Evolutionary conservation across 2,113 vertebrate genomes (phyloP), one percentile per base, ranked within the genome.

Genomic region (Prochilodus magdalenae): DNA sequence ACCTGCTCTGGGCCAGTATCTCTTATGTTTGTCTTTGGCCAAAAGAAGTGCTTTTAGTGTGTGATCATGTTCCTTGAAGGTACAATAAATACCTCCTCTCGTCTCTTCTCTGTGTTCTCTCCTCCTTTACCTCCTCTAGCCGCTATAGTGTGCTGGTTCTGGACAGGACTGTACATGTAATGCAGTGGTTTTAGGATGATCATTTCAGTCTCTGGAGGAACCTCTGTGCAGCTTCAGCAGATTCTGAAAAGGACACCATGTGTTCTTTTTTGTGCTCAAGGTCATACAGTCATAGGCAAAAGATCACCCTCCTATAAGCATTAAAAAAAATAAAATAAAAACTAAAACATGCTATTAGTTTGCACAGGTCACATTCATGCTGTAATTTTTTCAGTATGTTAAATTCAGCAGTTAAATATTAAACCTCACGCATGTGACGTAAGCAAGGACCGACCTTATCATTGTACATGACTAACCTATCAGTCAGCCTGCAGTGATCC

Each of bases 21-120:
- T 44, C 14, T 77, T 44, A 66, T 63, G 24, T 76, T 83, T 72
- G 30, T 76, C 57, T 67, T 24, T 66, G 55, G 44, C 26, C 16
- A 53, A 80, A 33, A 72, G 26, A 77, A 81, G 67, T 74, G 73
- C 66, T 74, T 78, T 74, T 76, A 75, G 65, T 72, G 24, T n/a
- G 18, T 57, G 81, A 83, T 81, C 59, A 44, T 76, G 76, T 80
- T 83, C 66, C 71, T 76, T 30, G 22, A 47, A 47, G 57, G 36
- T 71, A 53, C 47, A 57, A 53, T 49, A 63, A 20, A 26, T 12
- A 82, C 73, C 22, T 60, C 16, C 13, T 47, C 62, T 44, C 53
- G 30, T 59, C 33, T 16, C 18, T 16, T 75, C 65, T 77, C 44
- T 14, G 59, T 10, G 8, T 11, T 71, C 10, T 70, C 65, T 67